Percentiles rank a stretch among this genome's conserved stretches.
phyloP scores from a whole-genome alignment of 2,113 vertebrate species.

The Elephantulus edwardii region DNA sequence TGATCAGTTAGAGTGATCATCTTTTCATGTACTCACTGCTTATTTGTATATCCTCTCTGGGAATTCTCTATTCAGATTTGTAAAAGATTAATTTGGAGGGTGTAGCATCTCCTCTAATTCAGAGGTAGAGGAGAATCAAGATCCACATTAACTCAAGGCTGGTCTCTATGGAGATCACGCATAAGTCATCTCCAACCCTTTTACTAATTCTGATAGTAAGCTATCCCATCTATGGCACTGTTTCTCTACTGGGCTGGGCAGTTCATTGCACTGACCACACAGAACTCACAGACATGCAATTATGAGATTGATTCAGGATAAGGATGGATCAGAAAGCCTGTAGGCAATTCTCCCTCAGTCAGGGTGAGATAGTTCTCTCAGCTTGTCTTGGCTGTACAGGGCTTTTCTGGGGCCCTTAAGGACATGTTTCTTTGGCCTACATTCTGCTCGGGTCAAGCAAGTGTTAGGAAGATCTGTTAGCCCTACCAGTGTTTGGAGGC shows the following conservation, averaged over 20 bases:
- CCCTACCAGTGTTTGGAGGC: not conserved
- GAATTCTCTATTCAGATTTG: not conserved
- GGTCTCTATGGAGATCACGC: not conserved
- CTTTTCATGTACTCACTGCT: not conserved
- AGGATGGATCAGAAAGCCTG: not conserved
- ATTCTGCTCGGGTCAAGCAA: not conserved
- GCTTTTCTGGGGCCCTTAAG: not conserved
- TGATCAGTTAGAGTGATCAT: not conserved
- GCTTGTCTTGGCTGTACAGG: not conserved
- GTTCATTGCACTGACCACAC: not conserved
- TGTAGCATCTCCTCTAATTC: not conserved
- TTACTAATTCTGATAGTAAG: not conserved
- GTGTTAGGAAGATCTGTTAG: not conserved
- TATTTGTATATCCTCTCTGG: not conserved
- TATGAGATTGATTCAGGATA: not conserved
- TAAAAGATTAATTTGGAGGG: not conserved
- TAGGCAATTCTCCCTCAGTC: not conserved
- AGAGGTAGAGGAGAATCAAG: not conserved
- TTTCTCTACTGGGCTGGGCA: not conserved
- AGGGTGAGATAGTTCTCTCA: not conserved
- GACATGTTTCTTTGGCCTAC: not conserved
- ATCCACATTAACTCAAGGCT: not conserved
- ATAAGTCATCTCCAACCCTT: not conserved
- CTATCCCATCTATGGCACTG: not conserved
- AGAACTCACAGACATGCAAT: not conserved